Conservation (phyloP, 2,113 vertebrate species). For the Thalassarche chlororhynchos region DNA sequence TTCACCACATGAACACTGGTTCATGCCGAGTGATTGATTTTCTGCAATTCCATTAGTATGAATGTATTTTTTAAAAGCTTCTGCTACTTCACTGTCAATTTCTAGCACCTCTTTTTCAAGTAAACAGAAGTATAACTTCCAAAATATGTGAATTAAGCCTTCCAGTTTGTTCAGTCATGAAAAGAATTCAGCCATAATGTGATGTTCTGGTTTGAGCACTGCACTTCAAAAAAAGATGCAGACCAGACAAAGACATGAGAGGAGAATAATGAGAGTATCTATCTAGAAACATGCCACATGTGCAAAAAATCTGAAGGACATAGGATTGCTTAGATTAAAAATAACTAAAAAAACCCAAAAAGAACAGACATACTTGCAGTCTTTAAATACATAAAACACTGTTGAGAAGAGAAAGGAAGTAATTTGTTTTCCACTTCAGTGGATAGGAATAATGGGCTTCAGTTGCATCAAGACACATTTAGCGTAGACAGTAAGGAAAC, state of each 20-base stretch:
- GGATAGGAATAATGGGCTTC: not conserved
- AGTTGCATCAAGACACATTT: not conserved
- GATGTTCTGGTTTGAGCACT: not conserved
- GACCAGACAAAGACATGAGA: not conserved
- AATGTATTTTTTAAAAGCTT: not conserved
- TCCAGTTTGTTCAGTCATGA: not conserved
- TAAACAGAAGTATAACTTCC: not conserved
- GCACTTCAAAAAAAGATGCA: not conserved
- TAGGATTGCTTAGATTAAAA: not conserved
- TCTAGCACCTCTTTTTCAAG: not conserved
- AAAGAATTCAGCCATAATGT: not conserved
- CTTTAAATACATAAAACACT: not conserved
- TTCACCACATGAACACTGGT: not conserved
- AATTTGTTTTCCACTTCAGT: not conserved
- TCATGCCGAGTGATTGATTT: not conserved
- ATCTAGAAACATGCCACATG: not conserved
- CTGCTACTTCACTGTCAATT: not conserved
- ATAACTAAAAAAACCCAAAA: not conserved
- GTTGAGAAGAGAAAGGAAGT: not conserved
- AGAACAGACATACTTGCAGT: not conserved
- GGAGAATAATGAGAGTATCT: not conserved
- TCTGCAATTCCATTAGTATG: not conserved
- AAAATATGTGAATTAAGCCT: not conserved
- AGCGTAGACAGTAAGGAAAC: not conserved
- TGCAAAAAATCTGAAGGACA: not conserved